phyloP scores from a whole-genome alignment of 1,140 invertebrate genomes.

The Sitodiplosis mosellana region DNA sequence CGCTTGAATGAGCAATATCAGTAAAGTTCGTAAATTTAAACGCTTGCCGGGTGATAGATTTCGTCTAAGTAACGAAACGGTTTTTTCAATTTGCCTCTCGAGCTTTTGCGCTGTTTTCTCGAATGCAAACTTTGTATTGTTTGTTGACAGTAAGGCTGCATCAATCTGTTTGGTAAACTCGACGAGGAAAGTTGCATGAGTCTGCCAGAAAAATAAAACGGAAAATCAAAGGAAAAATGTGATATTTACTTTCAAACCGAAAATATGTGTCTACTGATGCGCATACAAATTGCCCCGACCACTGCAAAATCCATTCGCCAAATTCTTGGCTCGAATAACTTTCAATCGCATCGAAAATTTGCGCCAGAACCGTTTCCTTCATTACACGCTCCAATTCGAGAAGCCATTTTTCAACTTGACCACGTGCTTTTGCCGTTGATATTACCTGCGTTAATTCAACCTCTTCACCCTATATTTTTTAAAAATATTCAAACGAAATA shows the following conservation, averaged over 20 bases:
- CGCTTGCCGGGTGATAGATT: constrained; percentile 21
- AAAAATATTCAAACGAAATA: no score
- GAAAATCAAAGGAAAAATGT: no score
- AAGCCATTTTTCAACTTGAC: constrained; percentile 95
- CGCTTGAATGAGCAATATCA: constrained; percentile 85
- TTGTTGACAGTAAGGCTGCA: no score
- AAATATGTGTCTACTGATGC: no score
- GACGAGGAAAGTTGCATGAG: constrained; percentile 69
- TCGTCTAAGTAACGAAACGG: no score
- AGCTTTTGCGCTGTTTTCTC: no score
- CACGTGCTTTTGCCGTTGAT: constrained; percentile 71
- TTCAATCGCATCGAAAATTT: constrained; percentile 37
- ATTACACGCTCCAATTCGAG: constrained; percentile 77
- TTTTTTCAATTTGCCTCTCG: no score
- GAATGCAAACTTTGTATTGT: no score
- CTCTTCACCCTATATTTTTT: constrained; percentile 36
- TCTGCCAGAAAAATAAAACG: constrained; percentile 16
- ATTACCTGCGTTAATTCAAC: constrained; percentile 62
- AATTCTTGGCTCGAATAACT: constrained; percentile 47
- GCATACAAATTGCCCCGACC: constrained; percentile 69
- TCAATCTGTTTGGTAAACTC: constrained; percentile 53
- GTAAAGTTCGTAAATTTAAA: constrained; percentile 72
- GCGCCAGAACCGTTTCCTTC: constrained; percentile 70
- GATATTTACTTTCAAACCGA: no score
- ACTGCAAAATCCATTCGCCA: constrained; percentile 65